These are phyloP conservation scores for Macrochelys suwanniensis DNA, from an alignment of 2,797 vertebrate species.

Conservation along the genomic window DNA sequence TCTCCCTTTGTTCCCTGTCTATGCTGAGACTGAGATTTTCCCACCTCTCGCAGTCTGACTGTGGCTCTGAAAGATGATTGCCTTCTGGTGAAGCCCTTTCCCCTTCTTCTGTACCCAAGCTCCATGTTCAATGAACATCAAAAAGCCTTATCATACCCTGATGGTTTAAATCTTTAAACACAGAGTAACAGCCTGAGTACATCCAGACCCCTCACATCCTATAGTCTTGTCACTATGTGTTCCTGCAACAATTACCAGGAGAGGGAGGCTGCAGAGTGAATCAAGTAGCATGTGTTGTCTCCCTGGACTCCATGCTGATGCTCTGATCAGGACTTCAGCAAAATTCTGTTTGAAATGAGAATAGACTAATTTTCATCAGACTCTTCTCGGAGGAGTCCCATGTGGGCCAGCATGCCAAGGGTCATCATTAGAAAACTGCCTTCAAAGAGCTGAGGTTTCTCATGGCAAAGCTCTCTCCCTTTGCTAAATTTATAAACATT, in stretches of 20 bases:
- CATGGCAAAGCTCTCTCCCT: conserved; percentile 87
- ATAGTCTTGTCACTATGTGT: conserved; percentile 94
- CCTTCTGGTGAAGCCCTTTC: conserved; percentile 92
- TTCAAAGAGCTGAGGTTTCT: conserved; percentile 91
- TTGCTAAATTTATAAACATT: conserved; percentile 95
- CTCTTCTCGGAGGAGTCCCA: conserved; percentile 93
- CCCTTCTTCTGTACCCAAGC: conserved; percentile 90
- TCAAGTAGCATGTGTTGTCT: conserved; percentile 91
- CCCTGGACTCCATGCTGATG: conserved; percentile 89
- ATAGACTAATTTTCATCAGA: conserved; percentile 99
- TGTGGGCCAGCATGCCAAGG: conserved; percentile 96
- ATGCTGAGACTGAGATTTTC: conserved; percentile 88
- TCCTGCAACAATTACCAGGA: conserved; percentile 95
- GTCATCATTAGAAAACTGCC: conserved; percentile 99
- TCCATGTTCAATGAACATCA: conserved; percentile 98
- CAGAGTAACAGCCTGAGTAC: conserved; percentile 98
- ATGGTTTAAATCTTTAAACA: conserved; percentile 99
- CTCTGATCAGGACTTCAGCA: conserved; percentile 98
- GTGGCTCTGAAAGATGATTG: conserved; percentile 95
- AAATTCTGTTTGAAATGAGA: conserved; percentile 99
- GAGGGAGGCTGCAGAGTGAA: conserved; percentile 85
- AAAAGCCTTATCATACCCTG: conserved; percentile 97
- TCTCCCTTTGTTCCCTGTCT: conserved; percentile 93
- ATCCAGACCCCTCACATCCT: conserved; percentile 95
- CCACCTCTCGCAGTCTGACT: conserved; percentile 87